Evolutionary conservation across 1,140 invertebrate species (phyloP).

Genomic region (Drosophila pseudoananassae): DNA sequence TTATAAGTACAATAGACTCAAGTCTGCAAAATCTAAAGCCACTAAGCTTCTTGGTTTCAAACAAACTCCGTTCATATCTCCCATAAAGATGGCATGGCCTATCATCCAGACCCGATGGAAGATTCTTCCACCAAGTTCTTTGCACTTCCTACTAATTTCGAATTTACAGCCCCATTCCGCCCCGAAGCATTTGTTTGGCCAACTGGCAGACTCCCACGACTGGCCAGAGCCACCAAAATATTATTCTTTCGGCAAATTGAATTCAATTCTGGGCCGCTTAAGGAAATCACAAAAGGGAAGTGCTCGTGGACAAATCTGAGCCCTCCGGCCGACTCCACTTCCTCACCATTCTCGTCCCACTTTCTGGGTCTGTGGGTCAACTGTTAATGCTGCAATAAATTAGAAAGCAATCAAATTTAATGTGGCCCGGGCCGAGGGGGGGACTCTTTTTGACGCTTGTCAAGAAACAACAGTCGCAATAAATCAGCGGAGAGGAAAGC

Average conservation of each 20-base stretch:
- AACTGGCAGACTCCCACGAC: slow-evolving; percentile 15
- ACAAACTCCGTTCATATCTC: not conserved
- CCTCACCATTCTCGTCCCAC: not conserved
- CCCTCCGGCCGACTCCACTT: not conserved
- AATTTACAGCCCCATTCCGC: not conserved
- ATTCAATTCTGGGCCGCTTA: slow-evolving; percentile 40
- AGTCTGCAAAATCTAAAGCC: too few relatives aligned
- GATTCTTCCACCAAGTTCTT: not conserved
- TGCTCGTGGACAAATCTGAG: slow-evolving; percentile 27
- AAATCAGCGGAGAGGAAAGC: slow-evolving; percentile 60
- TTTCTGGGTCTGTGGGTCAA: slow-evolving; percentile 37
- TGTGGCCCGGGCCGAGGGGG: slow-evolving; percentile 17
- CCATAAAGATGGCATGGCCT: not conserved
- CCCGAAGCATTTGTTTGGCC: not conserved
- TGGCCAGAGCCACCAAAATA: slow-evolving; percentile 25
- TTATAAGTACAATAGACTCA: too few relatives aligned
- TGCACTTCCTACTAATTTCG: not conserved
- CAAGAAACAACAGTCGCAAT: slow-evolving; percentile 65
- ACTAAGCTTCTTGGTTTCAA: too few relatives aligned
- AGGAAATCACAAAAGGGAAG: slow-evolving; percentile 33
- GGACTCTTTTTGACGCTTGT: slow-evolving; percentile 60
- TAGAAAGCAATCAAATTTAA: slow-evolving; percentile 55
- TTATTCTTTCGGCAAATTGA: slow-evolving; percentile 43
- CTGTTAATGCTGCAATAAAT: slow-evolving; percentile 54
- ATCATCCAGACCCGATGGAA: not conserved